Evolutionary conservation across 2,797 vertebrate species (phyloP), one percentile per base, ranked within the genome.

Genomic region (Ficedula albicollis): DNA sequence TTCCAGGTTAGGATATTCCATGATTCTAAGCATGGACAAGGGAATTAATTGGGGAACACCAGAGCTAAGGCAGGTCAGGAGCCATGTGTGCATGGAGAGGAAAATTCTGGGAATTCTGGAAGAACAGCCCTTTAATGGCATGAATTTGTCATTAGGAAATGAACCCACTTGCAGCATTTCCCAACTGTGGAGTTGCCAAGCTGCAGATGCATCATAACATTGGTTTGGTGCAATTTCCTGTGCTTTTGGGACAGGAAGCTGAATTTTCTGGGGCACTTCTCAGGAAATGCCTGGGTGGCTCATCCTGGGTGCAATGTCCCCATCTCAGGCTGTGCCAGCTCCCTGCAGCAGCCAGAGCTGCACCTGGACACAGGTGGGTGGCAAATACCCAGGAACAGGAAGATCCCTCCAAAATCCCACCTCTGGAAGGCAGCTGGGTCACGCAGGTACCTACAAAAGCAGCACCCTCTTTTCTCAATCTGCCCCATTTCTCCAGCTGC

Each of bases 181-280:
- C 52, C 27, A 52, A 10, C 3, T 0, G 0, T 11, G 0, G 44
- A 41, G 82, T 1, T 59, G 89, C 67, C 4, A 0, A 76, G 93
- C 52, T 66, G n/a, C 84, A 2, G 5, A 13, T 4, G 6, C 52
- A 30, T 44, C 76, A n/a, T 0, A 21, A 51, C 0, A 0, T 12
- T 27, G 74, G 12, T 43, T 29, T 51, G 26, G 36, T 10, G 73
- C 85, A 78, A 38, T 12, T 93, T 91, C 93, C 95, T 87, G 87
- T 10, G 49, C 66, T 8, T 49, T 84, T 5, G 4, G 67, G 70
- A 26, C 32, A 25, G 89, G 84, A 93, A 93, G 32, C 6, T 12
- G 16, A 70, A 44, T 30, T 56, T 68, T 48, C 74, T 12, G 84
- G 48, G 10, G 60, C 6, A 3, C 6, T 52, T 29, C 29, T n/a